Evolutionary conservation across 2,797 vertebrate species (phyloP), one percentile per base, ranked within the genome.

Genomic region (Myoxocephalus aenaeus): DNA sequence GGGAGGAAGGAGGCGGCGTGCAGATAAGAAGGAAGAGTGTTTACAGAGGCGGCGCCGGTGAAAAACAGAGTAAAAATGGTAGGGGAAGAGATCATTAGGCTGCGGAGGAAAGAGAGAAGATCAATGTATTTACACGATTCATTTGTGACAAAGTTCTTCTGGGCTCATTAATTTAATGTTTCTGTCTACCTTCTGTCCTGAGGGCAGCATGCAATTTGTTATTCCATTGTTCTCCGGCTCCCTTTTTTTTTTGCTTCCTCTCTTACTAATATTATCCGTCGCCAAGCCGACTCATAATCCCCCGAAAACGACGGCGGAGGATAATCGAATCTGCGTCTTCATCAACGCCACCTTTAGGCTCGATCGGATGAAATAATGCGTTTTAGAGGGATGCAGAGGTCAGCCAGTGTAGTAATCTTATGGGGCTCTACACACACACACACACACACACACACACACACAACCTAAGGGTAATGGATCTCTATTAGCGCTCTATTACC

Each of bases 121-220:
- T 97, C 96, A 97, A 97, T 98, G 97, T 97, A 98, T 98, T 98
- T 98, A 98, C 97, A 98, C 96, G 96, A 97, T 98, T 97, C 97
- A 98, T 98, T 98, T 98, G 97, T 96, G 96, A 96, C 96, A 96
- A 92, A 93, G 96, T 97, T 98, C 92, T 97, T 97, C 96, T 96
- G 95, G 97, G 96, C 96, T 98, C 97, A 98, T 99, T 99, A 97
- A 97, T 98, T 98, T 97, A 97, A 97, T 97, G 97, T 97, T 97
- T 96, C 96, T 96, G 96, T 97, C 96, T 97, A 98, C 97, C 97
- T 98, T 98, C 97, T 96, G 96, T 98, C 97, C 97, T 96, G 94
- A 93, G 96, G 97, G 96, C 96, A 95, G 95, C 94, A 93, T 92
- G 95, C 96, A 95, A 96, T 96, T 97, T 97, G 96, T 97, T 96